Base-by-base conservation (phyloP, 2,113 vertebrate species). In the Myrmecophaga tridactyla region DNA sequence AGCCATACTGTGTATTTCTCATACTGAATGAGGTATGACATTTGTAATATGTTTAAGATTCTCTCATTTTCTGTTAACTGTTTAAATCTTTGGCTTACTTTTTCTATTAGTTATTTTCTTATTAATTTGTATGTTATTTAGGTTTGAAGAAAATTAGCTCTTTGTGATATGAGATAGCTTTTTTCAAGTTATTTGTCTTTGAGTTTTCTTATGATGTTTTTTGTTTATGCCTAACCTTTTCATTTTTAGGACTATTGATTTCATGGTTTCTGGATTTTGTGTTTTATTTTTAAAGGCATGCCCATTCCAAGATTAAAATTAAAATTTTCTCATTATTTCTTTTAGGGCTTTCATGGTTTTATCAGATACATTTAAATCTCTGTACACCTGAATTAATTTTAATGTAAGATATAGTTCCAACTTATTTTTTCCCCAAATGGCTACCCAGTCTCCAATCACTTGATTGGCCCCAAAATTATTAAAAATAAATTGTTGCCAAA, bases 291-390 rank as follows among this genome's bases (percentile, higher is more conserved):
- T 65, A 95, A 83, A 62, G 39, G 48, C 23, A 48, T 84, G n/a
- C 41, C 17, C 29, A 70, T 43, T 89, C 41, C 17, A 84, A 77
- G 60, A 70, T 77, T 63, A 60, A 36, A 80, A 82, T 34, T 81
- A 92, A 83, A 70, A 53, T n/a, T 21, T 76, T 69, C 67, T 56
- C 39, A 88, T 9, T 80, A 25, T 84, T 84, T 76, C 58, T 39
- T 67, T 82, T 62, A 77, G 78, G 82, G 46, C 31, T 91, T 73
- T 53, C 65, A 65, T 73, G 20, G 23, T 65, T 80, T 81, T 86
- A 86, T 75, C 39, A 63, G 53, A 67, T 65, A 56, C 15, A 76
- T 65, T 94, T 65, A 91, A 94, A 91, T 86, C 31, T 86, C 31
- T 73, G 82, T 73, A 90, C 0, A 36, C 25, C 65, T 86, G 46